Conservation (phyloP, 2,113 vertebrate genomes). For the Platichthys stellatus region DNA sequence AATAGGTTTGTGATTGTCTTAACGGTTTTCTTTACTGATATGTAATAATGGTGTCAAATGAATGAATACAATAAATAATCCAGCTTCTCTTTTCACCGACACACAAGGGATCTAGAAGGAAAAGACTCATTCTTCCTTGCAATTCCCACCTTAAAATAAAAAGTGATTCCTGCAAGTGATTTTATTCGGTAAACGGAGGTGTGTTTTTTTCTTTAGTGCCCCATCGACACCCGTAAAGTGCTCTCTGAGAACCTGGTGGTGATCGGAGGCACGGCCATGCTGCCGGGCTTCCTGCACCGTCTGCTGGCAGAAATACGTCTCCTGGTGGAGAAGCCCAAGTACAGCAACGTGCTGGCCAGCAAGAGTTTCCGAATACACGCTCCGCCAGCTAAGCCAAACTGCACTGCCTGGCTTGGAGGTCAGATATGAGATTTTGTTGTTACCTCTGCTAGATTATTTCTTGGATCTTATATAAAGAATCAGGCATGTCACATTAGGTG, state of each 20-base stretch:
- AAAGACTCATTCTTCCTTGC: not conserved
- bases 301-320: constrained; percentile 93
- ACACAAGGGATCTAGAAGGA: not conserved
- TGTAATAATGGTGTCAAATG: not conserved
- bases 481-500: too few relatives aligned
- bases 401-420: constrained; percentile 98
- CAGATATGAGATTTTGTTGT: constrained; percentile 44
- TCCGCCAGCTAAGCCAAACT: constrained; percentile 96
- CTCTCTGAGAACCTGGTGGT: constrained; percentile 95
- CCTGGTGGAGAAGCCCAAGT: constrained; percentile 95
- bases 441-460: too few relatives aligned
- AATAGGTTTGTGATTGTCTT: not conserved
- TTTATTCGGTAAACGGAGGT: not conserved
- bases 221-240: constrained; percentile 95
- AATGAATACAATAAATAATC: not conserved
- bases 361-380: constrained; percentile 93
- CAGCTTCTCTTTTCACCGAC: not conserved
- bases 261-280: constrained; percentile 94
- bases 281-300: constrained; percentile 95
- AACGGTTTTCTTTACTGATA: not conserved
- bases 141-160: not conserved
- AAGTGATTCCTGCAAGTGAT: not conserved
- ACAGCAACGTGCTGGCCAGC: constrained; percentile 87
- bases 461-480: too few relatives aligned
- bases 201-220: constrained; percentile 82